phyloP scores from a whole-genome alignment of 2,888 invertebrate species.

The Listrodromus nycthemerus region DNA sequence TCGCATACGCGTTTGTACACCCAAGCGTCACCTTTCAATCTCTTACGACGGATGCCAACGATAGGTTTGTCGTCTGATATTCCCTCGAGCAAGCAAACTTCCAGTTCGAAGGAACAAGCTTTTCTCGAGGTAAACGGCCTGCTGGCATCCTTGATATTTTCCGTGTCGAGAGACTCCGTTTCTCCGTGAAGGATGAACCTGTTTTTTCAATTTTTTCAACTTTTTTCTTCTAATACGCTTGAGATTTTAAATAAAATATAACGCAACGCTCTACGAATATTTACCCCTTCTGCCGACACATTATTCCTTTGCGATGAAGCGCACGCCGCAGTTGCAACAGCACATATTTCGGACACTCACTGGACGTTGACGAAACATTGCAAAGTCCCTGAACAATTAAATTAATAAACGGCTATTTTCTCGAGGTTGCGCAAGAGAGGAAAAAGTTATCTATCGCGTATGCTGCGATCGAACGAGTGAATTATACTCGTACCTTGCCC shows the following conservation, averaged over 20 bases:
- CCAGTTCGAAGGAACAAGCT: slow-evolving; percentile 89
- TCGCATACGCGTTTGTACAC: slow-evolving; percentile 92
- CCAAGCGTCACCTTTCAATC: slow-evolving; percentile 92
- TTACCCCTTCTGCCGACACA: slow-evolving; percentile 89
- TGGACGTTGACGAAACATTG: slow-evolving; percentile 90
- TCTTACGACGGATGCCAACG: slow-evolving; percentile 89
- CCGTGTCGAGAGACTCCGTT: slow-evolving; percentile 83
- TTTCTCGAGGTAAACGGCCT: slow-evolving; percentile 78
- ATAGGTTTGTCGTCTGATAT: slow-evolving; percentile 81
- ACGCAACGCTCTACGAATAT: slow-evolving; percentile 70
- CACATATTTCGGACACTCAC: slow-evolving; percentile 88
- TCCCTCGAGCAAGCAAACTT: slow-evolving; percentile 87
- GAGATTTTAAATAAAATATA: not conserved
- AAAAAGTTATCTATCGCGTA: slow-evolving; percentile 36
- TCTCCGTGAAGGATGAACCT: slow-evolving; percentile 89
- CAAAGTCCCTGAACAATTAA: slow-evolving; percentile 86
- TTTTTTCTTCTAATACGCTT: not conserved
- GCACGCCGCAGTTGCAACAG: slow-evolving; percentile 87
- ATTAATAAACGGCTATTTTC: slow-evolving; percentile 62
- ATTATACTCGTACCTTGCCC: slow-evolving; percentile 83
- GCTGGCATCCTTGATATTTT: slow-evolving; percentile 69
- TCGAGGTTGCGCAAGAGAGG: slow-evolving; percentile 50
- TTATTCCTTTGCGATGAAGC: slow-evolving; percentile 87
- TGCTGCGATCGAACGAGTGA: slow-evolving; percentile 30
- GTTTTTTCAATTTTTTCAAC: slow-evolving; percentile 48